phyloP scores from a whole-genome alignment of 2,113 vertebrate species.

The Gobiocypris rarus region DNA sequence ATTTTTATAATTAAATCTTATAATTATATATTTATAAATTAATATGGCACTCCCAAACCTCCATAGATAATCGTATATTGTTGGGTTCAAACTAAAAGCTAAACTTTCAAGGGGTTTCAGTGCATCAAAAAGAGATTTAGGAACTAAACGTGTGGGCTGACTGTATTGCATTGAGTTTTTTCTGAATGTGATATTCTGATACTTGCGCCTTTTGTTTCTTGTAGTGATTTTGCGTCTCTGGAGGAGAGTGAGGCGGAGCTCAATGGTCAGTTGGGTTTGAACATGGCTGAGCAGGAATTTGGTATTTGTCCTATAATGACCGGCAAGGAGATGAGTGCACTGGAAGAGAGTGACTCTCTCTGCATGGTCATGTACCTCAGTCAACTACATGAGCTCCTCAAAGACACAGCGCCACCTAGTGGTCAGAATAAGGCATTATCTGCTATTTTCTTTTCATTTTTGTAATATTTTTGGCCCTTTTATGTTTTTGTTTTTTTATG shows the following conservation, averaged over 20 bases:
- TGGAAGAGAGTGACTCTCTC: constrained; percentile 87
- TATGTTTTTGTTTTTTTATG: not conserved
- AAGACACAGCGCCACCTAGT: constrained; percentile 78
- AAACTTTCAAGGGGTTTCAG: not conserved
- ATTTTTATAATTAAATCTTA: too few species aligned
- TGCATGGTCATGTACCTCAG: constrained; percentile 98
- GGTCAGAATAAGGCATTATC: constrained; percentile 73
- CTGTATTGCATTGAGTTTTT: not conserved
- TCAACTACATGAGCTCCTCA: constrained; percentile 94
- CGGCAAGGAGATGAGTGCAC: constrained; percentile 88
- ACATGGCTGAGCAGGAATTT: constrained; percentile 87
- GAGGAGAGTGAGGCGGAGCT: constrained; percentile 80
- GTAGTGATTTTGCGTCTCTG: constrained; percentile 88
- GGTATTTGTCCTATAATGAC: constrained; percentile 94
- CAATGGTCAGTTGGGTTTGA: constrained; percentile 87
- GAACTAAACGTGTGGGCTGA: not conserved
- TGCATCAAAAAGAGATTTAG: not conserved
- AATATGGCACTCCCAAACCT: too few species aligned
- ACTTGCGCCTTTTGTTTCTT: not conserved
- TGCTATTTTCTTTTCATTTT: not conserved
- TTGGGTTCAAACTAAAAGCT: too few species aligned
- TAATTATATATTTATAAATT: too few species aligned
- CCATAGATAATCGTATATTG: too few species aligned
- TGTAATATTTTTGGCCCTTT: not conserved
- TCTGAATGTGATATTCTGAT: constrained; percentile 7